A percentile compares a stretch with the other conserved stretches of the same genome.
These are phyloP conservation scores for Gyrodactylus salaris DNA, from an alignment of 1,140 invertebrate genomes.

Conservation along the genomic window DNA sequence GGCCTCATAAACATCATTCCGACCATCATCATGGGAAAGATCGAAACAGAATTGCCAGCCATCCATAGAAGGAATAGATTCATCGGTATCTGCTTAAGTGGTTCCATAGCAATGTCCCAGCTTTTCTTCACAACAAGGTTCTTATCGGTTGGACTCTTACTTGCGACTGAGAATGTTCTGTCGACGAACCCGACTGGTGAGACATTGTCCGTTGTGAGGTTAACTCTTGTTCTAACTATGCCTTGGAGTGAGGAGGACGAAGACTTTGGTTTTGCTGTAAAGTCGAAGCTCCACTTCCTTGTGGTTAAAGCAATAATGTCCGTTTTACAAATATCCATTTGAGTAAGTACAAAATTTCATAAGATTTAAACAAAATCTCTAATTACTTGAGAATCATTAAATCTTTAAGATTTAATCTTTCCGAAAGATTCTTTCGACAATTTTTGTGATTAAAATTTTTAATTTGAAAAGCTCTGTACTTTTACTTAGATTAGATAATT, in stretches of 20 bases:
- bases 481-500: too few relatives aligned
- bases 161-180: not conserved
- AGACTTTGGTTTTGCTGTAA: not conserved
- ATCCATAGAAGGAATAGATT: slow-evolving; percentile 98
- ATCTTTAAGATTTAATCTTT: too few relatives aligned
- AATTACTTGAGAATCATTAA: too few relatives aligned
- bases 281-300: not conserved
- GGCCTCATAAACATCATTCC: slow-evolving; percentile 83
- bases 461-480: too few relatives aligned
- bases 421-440: too few relatives aligned
- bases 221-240: not conserved
- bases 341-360: not conserved
- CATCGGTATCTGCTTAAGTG: slow-evolving; percentile 73
- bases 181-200: not conserved
- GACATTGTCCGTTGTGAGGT: not conserved
- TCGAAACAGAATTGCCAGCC: slow-evolving; percentile 91
- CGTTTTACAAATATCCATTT: not conserved
- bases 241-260: not conserved
- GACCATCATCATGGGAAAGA: slow-evolving; percentile 99
- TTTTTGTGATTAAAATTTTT: too few relatives aligned
- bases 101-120: slow-evolving; percentile 78
- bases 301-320: not conserved
- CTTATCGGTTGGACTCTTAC: not conserved
- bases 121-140: slow-evolving; percentile 28
- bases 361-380: not conserved